Conservation (phyloP, 2,113 vertebrate species). For the Heloderma charlesbogerti region DNA sequence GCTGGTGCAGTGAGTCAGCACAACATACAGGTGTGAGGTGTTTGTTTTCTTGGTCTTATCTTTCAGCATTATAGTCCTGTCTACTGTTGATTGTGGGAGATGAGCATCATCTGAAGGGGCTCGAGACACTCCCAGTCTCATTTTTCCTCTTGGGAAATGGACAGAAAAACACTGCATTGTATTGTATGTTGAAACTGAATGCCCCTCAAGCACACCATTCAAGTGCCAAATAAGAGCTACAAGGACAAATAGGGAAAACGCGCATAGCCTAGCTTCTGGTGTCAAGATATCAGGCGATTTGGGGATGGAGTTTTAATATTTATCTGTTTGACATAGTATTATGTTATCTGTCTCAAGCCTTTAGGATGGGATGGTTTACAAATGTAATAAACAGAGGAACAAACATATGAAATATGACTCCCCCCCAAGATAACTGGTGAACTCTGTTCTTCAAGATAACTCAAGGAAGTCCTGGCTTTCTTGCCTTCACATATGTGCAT, state of each 20-base stretch:
- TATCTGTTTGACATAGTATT: neutral
- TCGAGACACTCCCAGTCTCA: neutral
- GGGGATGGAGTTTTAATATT: neutral
- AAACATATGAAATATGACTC: neutral
- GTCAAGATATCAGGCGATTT: neutral
- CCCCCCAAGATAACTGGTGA: neutral
- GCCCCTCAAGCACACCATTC: neutral
- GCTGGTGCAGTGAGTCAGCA: constrained; percentile 2
- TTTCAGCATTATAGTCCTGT: neutral
- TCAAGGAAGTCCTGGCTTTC: neutral
- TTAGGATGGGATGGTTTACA: neutral
- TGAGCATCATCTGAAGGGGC: neutral
- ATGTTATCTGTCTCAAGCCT: neutral
- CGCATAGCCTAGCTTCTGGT: neutral
- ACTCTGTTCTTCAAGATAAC: neutral
- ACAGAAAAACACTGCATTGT: neutral
- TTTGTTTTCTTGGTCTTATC: neutral
- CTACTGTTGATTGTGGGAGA: neutral
- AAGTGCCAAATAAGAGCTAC: neutral
- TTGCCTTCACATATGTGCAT: neutral
- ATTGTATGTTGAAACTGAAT: rapidly evolving
- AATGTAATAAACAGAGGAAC: neutral
- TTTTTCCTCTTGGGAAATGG: neutral
- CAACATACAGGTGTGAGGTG: neutral
- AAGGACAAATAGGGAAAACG: neutral